Percentiles rank a stretch among this genome's conserved stretches.
phyloP scores from a whole-genome alignment of 1,140 invertebrate species.

The Apis dorsata region DNA sequence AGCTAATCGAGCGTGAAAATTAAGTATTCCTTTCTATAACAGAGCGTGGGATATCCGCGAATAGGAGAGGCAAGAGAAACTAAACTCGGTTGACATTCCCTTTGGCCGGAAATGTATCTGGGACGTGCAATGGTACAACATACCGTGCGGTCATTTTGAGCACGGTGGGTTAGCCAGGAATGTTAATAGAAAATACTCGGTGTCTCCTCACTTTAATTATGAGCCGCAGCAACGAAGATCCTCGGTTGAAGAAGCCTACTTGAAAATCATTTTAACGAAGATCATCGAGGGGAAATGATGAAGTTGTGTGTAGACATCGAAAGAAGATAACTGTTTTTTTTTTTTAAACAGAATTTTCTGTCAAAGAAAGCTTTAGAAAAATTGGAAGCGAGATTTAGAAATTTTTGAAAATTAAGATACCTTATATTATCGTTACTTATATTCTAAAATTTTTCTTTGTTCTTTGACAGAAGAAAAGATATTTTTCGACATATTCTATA shows the following conservation, averaged over 20 bases:
- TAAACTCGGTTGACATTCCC: constrained; percentile 53
- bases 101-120: constrained; percentile 59
- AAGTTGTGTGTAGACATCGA: too few species aligned
- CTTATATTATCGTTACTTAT: too few species aligned
- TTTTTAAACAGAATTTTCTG: too few species aligned
- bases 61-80: constrained; percentile 27
- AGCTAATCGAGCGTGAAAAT: constrained; percentile 45
- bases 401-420: too few species aligned
- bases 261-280: too few species aligned
- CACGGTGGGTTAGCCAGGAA: constrained; percentile 75
- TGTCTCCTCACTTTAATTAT: constrained; percentile 75
- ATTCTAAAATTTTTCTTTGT: too few species aligned
- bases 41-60: constrained; percentile 12
- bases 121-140: constrained; percentile 54
- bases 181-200: constrained; percentile 78
- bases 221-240: constrained; percentile 61
- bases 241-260: constrained; percentile 7
- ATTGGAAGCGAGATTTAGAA: too few species aligned
- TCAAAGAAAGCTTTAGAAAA: too few species aligned
- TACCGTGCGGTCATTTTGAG: constrained; percentile 73
- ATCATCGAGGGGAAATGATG: too few species aligned
- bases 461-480: too few species aligned
- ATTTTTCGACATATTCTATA: too few species aligned
- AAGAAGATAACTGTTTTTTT: too few species aligned
- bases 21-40: constrained; percentile 38